These are phyloP conservation scores for Peromyscus eremicus DNA, from an alignment of 2,797 vertebrate species.

Conservation along the genomic window DNA sequence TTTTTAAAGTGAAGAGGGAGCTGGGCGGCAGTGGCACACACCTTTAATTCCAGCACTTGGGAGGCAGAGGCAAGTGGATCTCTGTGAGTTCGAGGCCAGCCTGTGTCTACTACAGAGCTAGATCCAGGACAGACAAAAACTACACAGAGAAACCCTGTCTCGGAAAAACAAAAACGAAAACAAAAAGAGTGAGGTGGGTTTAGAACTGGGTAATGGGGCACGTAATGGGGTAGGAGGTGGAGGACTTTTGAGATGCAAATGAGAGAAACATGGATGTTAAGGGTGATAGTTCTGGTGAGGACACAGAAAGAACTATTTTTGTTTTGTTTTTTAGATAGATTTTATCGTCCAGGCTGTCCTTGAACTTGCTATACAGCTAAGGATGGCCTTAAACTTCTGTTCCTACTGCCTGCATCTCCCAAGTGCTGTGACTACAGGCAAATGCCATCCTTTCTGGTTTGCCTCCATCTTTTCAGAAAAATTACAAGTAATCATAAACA, in stretches of 20 bases:
- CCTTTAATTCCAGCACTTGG: no score
- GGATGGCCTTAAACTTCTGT: neutral
- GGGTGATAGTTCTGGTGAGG: neutral
- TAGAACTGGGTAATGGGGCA: neutral
- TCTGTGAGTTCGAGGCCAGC: no score
- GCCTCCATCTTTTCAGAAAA: conserved; percentile 33
- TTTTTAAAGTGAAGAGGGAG: no score
- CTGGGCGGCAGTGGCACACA: no score
- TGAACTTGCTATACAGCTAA: neutral
- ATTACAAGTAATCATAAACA: neutral
- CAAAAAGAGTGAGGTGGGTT: neutral
- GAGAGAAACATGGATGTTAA: neutral
- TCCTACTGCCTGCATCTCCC: neutral
- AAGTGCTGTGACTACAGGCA: neutral
- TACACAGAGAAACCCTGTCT: no score
- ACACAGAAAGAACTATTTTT: neutral
- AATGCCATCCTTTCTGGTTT: neutral
- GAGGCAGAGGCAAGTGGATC: no score
- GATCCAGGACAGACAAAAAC: no score
- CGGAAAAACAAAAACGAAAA: no score
- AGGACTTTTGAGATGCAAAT: neutral
- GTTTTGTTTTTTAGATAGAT: neutral
- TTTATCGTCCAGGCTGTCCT: neutral
- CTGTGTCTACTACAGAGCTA: no score
- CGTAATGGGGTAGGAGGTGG: neutral